A percentile compares a stretch with the other conserved stretches of the same genome.
Evolutionary conservation across 2,888 invertebrate genomes (phyloP).

Genomic region (Dicyrtoma fusca): DNA sequence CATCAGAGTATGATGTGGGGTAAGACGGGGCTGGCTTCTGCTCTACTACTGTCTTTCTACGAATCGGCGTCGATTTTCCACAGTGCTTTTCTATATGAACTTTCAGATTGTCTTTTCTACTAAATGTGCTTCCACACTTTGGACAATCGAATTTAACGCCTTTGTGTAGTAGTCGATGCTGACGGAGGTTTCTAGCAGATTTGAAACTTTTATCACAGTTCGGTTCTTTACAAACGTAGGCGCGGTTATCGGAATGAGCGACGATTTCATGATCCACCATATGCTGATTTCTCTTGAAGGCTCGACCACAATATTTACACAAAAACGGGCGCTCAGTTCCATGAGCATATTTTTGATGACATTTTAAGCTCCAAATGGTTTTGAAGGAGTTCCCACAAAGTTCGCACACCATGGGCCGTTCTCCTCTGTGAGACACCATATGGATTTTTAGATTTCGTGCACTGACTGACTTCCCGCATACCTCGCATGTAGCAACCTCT

Average conservation of each 20-base stretch:
- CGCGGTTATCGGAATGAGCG: neutral
- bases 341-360: constrained; percentile 2
- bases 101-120: neutral
- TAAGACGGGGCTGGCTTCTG: no score
- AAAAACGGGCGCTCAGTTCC: neutral
- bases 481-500: neutral
- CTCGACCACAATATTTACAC: neutral
- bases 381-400: neutral
- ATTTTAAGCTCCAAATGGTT: neutral
- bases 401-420: neutral
- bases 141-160: neutral
- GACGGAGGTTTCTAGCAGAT: neutral
- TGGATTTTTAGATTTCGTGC: neutral
- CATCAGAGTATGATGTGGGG: no score
- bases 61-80: no score
- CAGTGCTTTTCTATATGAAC: neutral
- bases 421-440: neutral
- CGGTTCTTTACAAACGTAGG: neutral
- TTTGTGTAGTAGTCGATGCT: neutral
- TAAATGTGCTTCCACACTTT: neutral
- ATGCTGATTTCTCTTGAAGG: neutral
- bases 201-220: constrained; percentile 1
- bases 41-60: no score
- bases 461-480: neutral
- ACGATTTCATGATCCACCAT: neutral